Percentiles rank a stretch among this genome's conserved stretches.
Evolutionary conservation across 2,797 vertebrate genomes (phyloP).

Genomic region (Morelia viridis): DNA sequence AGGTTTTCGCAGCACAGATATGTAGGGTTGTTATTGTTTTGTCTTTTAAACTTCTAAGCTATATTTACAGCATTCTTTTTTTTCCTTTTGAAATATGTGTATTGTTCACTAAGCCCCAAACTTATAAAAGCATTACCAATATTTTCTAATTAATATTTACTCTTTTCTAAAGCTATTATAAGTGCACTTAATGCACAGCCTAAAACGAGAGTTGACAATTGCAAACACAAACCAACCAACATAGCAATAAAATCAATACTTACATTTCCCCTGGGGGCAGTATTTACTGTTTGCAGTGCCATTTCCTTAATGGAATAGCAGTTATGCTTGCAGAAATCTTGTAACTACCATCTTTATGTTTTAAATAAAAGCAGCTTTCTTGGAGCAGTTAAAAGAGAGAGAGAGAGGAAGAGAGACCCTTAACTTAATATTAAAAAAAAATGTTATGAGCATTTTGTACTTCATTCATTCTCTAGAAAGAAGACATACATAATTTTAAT

Average conservation of each 20-base stretch:
- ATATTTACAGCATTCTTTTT: constrained; percentile 32
- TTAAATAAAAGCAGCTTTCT: constrained; percentile 84
- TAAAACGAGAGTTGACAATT: constrained; percentile 85
- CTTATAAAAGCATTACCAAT: constrained; percentile 70
- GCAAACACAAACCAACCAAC: constrained; percentile 82
- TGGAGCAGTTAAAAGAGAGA: constrained; percentile 67
- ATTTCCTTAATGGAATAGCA: constrained; percentile 85
- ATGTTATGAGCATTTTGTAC: constrained; percentile 60
- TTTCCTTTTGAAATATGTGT: constrained; percentile 44
- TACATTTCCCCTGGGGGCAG: constrained; percentile 82
- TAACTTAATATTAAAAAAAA: constrained; percentile 62
- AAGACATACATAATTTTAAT: constrained; percentile 28
- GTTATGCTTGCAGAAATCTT: constrained; percentile 82
- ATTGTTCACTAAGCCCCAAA: constrained; percentile 60
- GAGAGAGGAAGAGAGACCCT: constrained; percentile 41
- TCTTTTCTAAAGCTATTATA: constrained; percentile 75
- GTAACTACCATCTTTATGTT: constrained; percentile 80
- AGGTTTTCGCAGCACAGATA: background rate
- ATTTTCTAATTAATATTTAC: constrained; percentile 78
- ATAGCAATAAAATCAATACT: constrained; percentile 85
- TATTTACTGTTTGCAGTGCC: constrained; percentile 83
- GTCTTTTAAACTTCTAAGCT: constrained; percentile 52
- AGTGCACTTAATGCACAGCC: constrained; percentile 78
- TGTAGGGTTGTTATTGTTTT: background rate
- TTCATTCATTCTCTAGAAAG: constrained; percentile 15